These are phyloP conservation scores for Eupithecia dodoneata DNA, from an alignment of 2,888 invertebrate species.

Conservation along the genomic window DNA sequence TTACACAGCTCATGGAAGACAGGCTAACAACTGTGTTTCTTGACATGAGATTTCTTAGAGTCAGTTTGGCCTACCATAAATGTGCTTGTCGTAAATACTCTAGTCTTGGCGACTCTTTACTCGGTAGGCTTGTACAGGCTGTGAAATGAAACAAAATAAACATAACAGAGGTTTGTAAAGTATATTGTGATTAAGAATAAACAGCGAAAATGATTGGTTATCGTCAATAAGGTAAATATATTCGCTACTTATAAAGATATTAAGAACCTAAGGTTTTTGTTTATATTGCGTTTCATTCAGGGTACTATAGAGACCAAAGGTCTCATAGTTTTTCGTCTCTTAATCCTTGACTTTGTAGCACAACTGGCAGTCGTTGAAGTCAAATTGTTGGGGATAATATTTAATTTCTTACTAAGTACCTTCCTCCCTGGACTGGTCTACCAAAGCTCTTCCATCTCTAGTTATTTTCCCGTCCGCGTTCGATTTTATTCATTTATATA, in stretches of 20 bases:
- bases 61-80: neutral
- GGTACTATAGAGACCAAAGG: no score
- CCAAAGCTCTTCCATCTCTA: neutral
- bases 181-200: neutral
- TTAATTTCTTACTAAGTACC: neutral
- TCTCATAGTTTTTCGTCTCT: no score
- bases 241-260: no score
- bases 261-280: no score
- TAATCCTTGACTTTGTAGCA: no score
- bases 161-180: neutral
- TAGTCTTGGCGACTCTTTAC: neutral
- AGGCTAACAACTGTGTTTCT: neutral
- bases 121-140: neutral
- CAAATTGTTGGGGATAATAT: no score
- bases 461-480: neutral
- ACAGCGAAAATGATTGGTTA: neutral
- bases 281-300: no score
- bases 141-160: neutral
- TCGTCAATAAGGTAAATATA: neutral
- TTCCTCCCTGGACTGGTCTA: neutral
- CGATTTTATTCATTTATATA: neutral
- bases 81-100: neutral
- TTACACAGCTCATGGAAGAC: conserved; percentile 16
- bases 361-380: no score
- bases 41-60: neutral